Conservation (phyloP, 2,888 invertebrate species). For the Drosophila austrosaltans region DNA sequence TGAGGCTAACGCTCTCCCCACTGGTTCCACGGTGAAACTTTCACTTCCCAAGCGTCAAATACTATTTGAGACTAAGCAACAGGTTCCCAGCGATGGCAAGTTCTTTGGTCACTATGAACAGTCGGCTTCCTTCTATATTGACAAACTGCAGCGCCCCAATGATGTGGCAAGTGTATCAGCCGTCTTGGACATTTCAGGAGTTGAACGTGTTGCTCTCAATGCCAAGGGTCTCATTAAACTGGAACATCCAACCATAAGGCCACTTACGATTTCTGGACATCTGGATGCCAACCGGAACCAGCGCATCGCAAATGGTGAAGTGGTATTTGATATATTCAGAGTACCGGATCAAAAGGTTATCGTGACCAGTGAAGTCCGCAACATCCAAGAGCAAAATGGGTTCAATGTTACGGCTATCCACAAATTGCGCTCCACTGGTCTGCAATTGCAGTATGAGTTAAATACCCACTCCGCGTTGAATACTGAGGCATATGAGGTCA, state of each 20-base stretch:
- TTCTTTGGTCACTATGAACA: constrained; percentile 86
- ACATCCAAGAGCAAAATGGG: constrained; percentile 68
- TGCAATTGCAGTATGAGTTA: constrained; percentile 74
- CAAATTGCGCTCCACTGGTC: constrained; percentile 84
- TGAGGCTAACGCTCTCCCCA: constrained; percentile 87
- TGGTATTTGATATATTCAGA: constrained; percentile 86
- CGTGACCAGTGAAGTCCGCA: constrained; percentile 51
- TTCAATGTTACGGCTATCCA: constrained; percentile 83
- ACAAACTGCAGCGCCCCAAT: constrained; percentile 89
- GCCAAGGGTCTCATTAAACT: constrained; percentile 86
- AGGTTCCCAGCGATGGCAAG: constrained; percentile 83
- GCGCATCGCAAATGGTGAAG: constrained; percentile 72
- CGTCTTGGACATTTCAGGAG: constrained; percentile 84
- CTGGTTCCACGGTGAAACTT: constrained; percentile 86
- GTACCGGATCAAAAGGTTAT: constrained; percentile 85
- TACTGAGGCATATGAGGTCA: constrained; percentile 72
- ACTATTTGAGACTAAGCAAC: constrained; percentile 86
- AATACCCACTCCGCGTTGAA: constrained; percentile 75
- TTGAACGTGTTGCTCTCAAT: constrained; percentile 84
- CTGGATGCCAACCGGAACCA: constrained; percentile 82
- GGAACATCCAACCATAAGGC: constrained; percentile 87
- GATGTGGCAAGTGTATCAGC: constrained; percentile 87
- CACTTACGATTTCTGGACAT: constrained; percentile 84
- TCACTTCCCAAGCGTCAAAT: constrained; percentile 88
- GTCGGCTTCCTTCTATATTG: constrained; percentile 87